A percentile compares a stretch with the other conserved stretches of the same genome.
These are phyloP conservation scores for Azemiops feae DNA, from an alignment of 2,113 vertebrate species.

Conservation along the genomic window DNA sequence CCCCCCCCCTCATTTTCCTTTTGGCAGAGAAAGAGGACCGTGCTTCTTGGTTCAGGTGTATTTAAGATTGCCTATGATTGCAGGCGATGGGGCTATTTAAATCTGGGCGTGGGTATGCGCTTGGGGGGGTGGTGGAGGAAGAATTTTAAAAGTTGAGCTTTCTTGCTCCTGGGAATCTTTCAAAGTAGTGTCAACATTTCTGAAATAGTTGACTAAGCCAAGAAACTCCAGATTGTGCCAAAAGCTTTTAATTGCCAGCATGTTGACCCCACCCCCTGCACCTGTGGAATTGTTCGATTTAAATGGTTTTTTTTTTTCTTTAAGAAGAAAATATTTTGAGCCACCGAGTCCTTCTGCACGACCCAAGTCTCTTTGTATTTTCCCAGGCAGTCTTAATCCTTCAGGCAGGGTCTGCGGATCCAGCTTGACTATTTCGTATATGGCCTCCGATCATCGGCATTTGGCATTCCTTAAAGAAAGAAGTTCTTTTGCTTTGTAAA, in stretches of 20 bases:
- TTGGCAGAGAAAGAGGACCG: conserved; percentile 34
- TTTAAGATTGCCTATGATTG: background rate
- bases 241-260: conserved; percentile 44
- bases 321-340: background rate
- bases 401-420: background rate
- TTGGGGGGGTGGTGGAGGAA: background rate
- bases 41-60: conserved; percentile 22
- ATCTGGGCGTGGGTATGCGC: conserved; percentile 24
- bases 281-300: conserved; percentile 54
- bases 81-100: background rate
- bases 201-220: conserved; percentile 61
- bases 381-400: background rate
- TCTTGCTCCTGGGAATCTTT: conserved; percentile 46
- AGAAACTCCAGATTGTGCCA: conserved; percentile 53
- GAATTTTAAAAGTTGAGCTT: conserved; percentile 16
- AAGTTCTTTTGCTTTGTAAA: background rate
- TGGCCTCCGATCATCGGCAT: background rate
- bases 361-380: background rate
- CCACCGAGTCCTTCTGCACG: background rate
- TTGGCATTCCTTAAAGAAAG: background rate
- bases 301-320: background rate
- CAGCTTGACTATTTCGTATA: background rate
- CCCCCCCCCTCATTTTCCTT: background rate
- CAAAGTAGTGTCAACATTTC: conserved; percentile 55
- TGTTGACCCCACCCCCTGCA: conserved; percentile 46